These are phyloP conservation scores for Scyliorhinus canicula DNA, from an alignment of 2,797 vertebrate species.

Conservation along the genomic window DNA sequence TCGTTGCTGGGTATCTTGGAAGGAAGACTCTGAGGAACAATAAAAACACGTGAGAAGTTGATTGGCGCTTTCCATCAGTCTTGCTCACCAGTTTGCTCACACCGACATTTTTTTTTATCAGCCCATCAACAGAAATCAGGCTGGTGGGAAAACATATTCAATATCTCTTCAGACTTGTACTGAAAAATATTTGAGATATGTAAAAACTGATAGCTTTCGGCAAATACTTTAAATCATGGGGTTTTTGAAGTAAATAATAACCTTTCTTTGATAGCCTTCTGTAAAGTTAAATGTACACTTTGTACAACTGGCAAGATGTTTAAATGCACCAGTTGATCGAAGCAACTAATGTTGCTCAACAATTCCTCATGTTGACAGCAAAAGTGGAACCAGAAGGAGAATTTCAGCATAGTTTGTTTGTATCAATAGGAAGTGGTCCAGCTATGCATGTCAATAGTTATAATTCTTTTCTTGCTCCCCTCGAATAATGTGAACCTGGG, in stretches of 20 bases:
- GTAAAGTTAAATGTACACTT: constrained; percentile 7
- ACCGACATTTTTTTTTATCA: not conserved
- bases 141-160: not conserved
- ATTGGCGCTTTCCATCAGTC: not conserved
- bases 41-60: not conserved
- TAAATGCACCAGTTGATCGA: constrained; percentile 3
- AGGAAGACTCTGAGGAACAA: not conserved
- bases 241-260: not conserved
- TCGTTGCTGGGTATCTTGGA: not conserved
- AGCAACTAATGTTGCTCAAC: constrained; percentile 20
- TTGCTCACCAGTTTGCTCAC: not conserved
- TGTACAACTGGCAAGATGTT: not conserved
- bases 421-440: not conserved
- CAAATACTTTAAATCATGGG: not conserved
- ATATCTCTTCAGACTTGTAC: not conserved
- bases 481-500: not conserved
- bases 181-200: not conserved
- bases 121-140: not conserved
- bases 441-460: not conserved
- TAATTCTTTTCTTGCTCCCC: not conserved
- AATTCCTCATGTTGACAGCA: constrained; percentile 34
- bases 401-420: constrained; percentile 8
- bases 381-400: constrained; percentile 30
- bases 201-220: not conserved
- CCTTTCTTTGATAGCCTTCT: not conserved